These are phyloP conservation scores for Morpho achilles DNA, from an alignment of 2,888 invertebrate species.

Conservation along the genomic window DNA sequence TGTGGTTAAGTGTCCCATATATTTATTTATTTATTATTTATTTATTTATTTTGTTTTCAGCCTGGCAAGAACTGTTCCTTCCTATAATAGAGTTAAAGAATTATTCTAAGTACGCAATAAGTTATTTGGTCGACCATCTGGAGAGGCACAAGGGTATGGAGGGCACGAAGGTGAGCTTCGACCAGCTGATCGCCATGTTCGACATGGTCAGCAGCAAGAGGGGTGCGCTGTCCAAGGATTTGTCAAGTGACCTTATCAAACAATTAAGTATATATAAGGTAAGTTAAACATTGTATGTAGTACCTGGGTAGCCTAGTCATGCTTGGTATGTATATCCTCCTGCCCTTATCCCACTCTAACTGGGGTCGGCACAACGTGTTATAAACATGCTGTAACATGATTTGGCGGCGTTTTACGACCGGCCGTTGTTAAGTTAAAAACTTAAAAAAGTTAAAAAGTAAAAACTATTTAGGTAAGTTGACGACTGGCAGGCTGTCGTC, in stretches of 20 bases:
- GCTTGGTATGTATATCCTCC: too few species aligned
- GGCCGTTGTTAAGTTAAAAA: too few species aligned
- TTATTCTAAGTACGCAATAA: conserved; percentile 82
- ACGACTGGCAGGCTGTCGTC: too few species aligned
- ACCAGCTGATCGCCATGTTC: conserved; percentile 80
- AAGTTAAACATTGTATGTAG: conserved; percentile 10
- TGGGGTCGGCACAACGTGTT: too few species aligned
- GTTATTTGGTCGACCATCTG: conserved; percentile 79
- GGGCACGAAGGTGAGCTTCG: conserved; percentile 59
- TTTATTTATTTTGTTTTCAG: conserved; percentile 59
- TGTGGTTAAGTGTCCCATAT: too few species aligned
- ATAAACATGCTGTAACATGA: too few species aligned
- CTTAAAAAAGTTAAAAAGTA: too few species aligned
- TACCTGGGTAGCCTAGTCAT: too few species aligned
- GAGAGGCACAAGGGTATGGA: conserved; percentile 59
- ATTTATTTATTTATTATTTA: too few species aligned
- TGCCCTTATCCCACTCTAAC: too few species aligned
- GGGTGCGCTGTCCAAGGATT: conserved; percentile 74
- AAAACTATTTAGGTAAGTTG: too few species aligned
- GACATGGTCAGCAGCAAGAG: conserved; percentile 79
- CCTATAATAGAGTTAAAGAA: conserved; percentile 85
- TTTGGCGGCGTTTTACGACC: too few species aligned
- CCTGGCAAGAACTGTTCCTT: conserved; percentile 87
- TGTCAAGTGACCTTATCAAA: conserved; percentile 74
- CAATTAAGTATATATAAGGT: conserved; percentile 80